A percentile compares a stretch with the other conserved stretches of the same genome.
Conservation (phyloP, 2,797 vertebrate genomes). For the Danio aesculapii region DNA sequence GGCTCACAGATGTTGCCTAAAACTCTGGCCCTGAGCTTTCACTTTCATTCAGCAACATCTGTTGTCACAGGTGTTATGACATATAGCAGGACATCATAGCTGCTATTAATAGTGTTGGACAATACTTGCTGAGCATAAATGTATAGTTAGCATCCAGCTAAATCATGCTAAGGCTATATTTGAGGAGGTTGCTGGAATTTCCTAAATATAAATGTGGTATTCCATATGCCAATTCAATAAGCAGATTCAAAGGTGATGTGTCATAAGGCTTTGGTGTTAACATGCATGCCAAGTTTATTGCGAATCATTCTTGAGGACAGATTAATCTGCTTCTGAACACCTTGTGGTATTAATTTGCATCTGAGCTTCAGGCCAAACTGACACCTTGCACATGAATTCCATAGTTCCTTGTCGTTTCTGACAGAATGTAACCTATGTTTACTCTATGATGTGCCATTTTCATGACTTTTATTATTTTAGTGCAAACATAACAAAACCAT, state of each 20-base stretch:
- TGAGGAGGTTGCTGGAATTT: conserved; percentile 8
- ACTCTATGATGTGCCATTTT: neutral
- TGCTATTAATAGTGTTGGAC: conserved; percentile 36
- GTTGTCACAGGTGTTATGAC: conserved; percentile 43
- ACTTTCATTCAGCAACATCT: conserved; percentile 46
- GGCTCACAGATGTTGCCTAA: conserved; percentile 58
- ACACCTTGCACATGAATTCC: conserved; percentile 27
- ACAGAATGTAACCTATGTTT: conserved; percentile 2
- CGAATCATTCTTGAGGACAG: conserved; percentile 12
- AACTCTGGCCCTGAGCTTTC: conserved; percentile 32
- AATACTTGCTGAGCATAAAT: conserved; percentile 10
- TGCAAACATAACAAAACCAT: neutral
- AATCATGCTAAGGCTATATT: neutral
- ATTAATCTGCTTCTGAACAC: conserved; percentile 52
- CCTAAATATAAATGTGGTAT: neutral
- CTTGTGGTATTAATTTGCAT: conserved; percentile 51
- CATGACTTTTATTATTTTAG: conserved; percentile 3
- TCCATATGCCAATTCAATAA: neutral
- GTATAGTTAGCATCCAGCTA: neutral
- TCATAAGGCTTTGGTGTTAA: conserved; percentile 37
- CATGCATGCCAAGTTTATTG: conserved; percentile 48
- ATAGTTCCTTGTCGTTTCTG: neutral
- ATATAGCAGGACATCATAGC: conserved; percentile 27
- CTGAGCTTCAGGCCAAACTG: conserved; percentile 35
- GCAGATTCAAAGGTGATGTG: conserved; percentile 6